Evolutionary conservation across 2,888 invertebrate genomes (phyloP).

Genomic region (Micropterix aruncella): DNA sequence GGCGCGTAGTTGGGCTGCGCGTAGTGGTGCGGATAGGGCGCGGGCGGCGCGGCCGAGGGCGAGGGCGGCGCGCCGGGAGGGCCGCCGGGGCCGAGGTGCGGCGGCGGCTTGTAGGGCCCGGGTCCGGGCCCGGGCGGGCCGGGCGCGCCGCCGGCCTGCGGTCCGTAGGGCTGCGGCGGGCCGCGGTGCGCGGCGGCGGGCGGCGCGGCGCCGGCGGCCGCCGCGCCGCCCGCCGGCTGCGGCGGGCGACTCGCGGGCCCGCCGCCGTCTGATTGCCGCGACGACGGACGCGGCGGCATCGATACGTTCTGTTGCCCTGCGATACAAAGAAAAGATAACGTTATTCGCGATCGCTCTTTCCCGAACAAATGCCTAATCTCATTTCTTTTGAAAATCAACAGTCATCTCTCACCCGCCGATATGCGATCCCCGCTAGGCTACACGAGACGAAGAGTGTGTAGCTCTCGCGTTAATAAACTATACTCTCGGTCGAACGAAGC

Average conservation of each 20-base stretch:
- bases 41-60: constrained; percentile 21
- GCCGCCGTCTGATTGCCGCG: constrained; percentile 49
- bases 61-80: constrained; percentile 25
- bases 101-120: constrained; percentile 14
- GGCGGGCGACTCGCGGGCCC: constrained; percentile 22
- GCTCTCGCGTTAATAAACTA: too few species aligned
- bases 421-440: too few species aligned
- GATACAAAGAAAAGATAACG: too few species aligned
- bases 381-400: too few species aligned
- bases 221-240: constrained; percentile 4
- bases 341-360: too few species aligned
- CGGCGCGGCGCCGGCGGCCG: constrained; percentile 16
- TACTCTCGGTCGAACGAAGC: too few species aligned
- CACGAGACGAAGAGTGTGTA: too few species aligned
- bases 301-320: constrained; percentile 84
- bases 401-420: too few species aligned
- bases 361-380: too few species aligned
- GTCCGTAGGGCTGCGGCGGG: constrained; percentile 20
- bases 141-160: constrained; percentile 16
- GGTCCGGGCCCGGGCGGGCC: constrained; percentile 18
- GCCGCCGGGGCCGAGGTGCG: constrained; percentile 26
- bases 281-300: constrained; percentile 91
- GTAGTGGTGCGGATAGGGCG: constrained; percentile 17
- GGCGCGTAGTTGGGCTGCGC: constrained; percentile 28
- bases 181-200: constrained; percentile 19